Percentiles rank a stretch among this genome's conserved stretches.
These are phyloP conservation scores for Tenthredo scrophulariae DNA, from an alignment of 2,888 invertebrate genomes.

Conservation along the genomic window DNA sequence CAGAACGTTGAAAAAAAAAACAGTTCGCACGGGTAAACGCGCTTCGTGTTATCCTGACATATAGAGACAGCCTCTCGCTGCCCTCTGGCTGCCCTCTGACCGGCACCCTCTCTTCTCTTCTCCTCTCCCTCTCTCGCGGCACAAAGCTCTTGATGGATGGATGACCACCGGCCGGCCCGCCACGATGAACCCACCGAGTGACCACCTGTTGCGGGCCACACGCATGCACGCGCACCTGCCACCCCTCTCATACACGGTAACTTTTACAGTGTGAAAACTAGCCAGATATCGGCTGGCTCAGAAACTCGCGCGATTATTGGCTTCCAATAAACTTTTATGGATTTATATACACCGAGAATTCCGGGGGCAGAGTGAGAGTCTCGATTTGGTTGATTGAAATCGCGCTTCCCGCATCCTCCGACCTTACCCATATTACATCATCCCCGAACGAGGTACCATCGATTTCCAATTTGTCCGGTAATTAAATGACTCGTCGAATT, in stretches of 20 bases:
- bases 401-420: background rate
- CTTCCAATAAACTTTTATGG: slow-evolving; percentile 44
- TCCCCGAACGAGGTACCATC: slow-evolving; percentile 21
- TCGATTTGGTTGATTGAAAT: slow-evolving; percentile 48
- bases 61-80: slow-evolving; percentile 46
- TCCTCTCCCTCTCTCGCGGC: slow-evolving; percentile 56
- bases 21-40: slow-evolving; percentile 30
- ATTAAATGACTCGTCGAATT: slow-evolving; percentile 47
- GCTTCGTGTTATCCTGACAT: slow-evolving; percentile 41
- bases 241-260: slow-evolving; percentile 49
- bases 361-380: background rate
- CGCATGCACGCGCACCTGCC: slow-evolving; percentile 75
- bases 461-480: slow-evolving; percentile 49
- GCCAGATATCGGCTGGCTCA: background rate
- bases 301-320: slow-evolving; percentile 34
- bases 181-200: slow-evolving; percentile 62
- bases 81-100: slow-evolving; percentile 53
- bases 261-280: slow-evolving; percentile 46
- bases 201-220: slow-evolving; percentile 77
- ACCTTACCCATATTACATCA: slow-evolving; percentile 5
- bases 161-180: slow-evolving; percentile 69
- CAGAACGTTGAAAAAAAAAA: background rate
- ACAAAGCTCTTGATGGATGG: slow-evolving; percentile 78
- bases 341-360: slow-evolving; percentile 13
- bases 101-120: slow-evolving; percentile 26